Evolutionary conservation across 1,140 invertebrate genomes (phyloP), one percentile per base, ranked within the genome.

Genomic region (Eupeodes corollae): DNA sequence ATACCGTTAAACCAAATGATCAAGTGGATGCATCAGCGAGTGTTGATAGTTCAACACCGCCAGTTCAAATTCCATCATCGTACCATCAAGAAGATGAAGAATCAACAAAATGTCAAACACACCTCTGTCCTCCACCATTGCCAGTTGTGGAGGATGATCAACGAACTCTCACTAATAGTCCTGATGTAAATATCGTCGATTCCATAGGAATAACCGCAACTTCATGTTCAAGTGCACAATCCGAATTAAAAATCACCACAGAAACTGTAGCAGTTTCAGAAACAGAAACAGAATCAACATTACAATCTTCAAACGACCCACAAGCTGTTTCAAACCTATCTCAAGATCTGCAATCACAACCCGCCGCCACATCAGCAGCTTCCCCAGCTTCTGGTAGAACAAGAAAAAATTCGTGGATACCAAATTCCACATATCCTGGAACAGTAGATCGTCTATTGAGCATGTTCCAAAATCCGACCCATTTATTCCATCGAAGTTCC

Each of bases 321-420:
- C 21, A 26, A 26, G 21, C n/a, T n/a, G n/a, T 5, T 26, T 26
- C 13, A 45, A 37, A 21, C 13, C 12, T 18, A 21, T 16, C 10
- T 13, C 32, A 44, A 12, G 30, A 45, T 19, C 16, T 26, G 11
- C 18, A 8, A 26, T 26, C 21, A 11, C 5, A 14, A 45, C 18
- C 42, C 18, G 3, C 47, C 14, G 5, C 43, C 47, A 16, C 57
- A 47, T 65, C 48, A 63, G 69, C 49, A 5, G 45, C 56, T 8
- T 52, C 52, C 52, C 15, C 38, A 55, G 15, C 55, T 26, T 5
- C 21, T 8, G 21, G 21, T 26, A 44, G 71, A 19, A 69, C 70
- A 50, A 62, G 75, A 10, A 78, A 77, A 56, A 70, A 74, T 30
- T 77, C 75, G 0, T 76, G 73, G 73, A 74, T 76, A n/a, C 61